Conservation (phyloP, 1,140 invertebrate species). For the Aphelinus certus region DNA sequence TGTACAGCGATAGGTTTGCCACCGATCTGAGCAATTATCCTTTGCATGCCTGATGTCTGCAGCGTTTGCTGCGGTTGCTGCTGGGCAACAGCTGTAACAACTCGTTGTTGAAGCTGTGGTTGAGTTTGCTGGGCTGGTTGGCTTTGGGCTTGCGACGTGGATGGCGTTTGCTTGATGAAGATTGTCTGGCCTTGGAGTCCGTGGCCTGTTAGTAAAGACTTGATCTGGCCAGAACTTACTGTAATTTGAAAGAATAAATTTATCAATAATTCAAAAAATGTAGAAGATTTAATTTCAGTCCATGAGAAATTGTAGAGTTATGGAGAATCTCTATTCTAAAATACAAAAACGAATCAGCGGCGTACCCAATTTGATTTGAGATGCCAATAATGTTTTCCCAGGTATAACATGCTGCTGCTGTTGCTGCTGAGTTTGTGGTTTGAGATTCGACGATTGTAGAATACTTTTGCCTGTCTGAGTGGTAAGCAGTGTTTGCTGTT, state of each 20-base stretch:
- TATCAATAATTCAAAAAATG: no score
- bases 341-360: background rate
- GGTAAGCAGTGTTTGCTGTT: constrained; percentile 55
- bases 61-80: constrained; percentile 50
- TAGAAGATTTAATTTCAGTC: no score
- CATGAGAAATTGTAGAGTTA: no score
- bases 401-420: constrained; percentile 56
- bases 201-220: constrained; percentile 61
- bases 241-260: background rate
- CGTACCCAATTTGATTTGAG: constrained; percentile 59
- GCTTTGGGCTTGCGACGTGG: constrained; percentile 54
- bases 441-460: constrained; percentile 59
- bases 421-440: constrained; percentile 49
- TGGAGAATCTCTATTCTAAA: no score
- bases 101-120: constrained; percentile 42
- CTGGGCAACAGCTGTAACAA: constrained; percentile 45
- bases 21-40: constrained; percentile 64
- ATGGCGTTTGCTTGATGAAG: constrained; percentile 63
- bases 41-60: constrained; percentile 59
- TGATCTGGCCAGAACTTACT: constrained; percentile 62
- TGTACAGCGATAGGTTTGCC: constrained; percentile 64
- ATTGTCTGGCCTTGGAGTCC: constrained; percentile 63
- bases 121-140: constrained; percentile 53
- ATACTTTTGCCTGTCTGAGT: constrained; percentile 63
- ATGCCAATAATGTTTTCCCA: constrained; percentile 61